Evolutionary conservation across 1,140 invertebrate species (phyloP), one percentile per base, ranked within the genome.

Genomic region (Drosophila pallidifrons): DNA sequence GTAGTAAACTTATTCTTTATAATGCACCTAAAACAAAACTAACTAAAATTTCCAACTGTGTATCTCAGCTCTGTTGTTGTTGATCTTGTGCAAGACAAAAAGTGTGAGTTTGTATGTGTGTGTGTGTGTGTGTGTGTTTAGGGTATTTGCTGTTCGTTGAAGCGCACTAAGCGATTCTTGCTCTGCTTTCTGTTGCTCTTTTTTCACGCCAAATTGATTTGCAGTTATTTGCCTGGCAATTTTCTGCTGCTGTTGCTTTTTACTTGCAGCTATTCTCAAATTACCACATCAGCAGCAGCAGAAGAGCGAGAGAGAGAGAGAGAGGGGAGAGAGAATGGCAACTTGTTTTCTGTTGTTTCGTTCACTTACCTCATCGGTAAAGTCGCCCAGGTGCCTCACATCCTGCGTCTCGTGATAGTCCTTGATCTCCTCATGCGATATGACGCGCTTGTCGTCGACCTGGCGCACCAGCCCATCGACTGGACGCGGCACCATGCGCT

Each of bases 381-480:
- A 96, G 83, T 97, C 96, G 11, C 97, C 96, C 49, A 95, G 93
- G 88, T 97, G 96, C 82, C 95, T 95, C 20, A 96, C 94, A 93
- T 97, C 96, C 92, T 98, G 96, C 0, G 96, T 97, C 92, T 97
- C 97, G 35, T 95, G 93, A 11, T 95, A 94, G 80, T 97, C 95
- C 81, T 98, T 96, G 47, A 95, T 96, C 79, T 98, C 95, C 92
- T 98, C 96, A 30, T 97, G 94, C 13, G 96, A 97, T 70, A 96
- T 95, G 8, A 97, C 95, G 11, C 95, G 94, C 51, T 95, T 96
- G 83, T 98, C 96, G 76, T 95, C 96, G 49, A 96, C 95, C 92
- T 97, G 96, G 49, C 96, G 95, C 25, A 98, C 96, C 47, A 97
- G 93, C 3, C 96, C 95, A 38, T 95, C 96, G 4, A 93, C 93